Evolutionary conservation across 2,888 invertebrate species (phyloP).

Genomic region (Hecatera dysodea): DNA sequence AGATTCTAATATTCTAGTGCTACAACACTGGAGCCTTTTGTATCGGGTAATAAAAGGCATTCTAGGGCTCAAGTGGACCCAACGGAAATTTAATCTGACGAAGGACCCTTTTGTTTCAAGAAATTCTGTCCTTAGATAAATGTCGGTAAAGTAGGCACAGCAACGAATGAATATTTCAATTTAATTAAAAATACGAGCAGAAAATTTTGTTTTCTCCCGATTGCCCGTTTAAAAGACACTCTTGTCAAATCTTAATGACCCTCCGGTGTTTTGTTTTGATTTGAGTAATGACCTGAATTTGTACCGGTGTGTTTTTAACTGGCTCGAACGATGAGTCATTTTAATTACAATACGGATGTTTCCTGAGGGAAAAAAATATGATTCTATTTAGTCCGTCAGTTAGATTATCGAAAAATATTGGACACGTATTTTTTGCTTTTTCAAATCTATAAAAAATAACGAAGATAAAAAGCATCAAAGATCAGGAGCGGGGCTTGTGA

Average conservation of each 20-base stretch:
- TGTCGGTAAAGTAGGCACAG: slow-evolving; percentile 79
- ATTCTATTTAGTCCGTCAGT: no score
- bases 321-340: background rate
- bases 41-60: slow-evolving; percentile 88
- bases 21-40: slow-evolving; percentile 81
- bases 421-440: no score
- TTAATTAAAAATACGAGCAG: slow-evolving; percentile 85
- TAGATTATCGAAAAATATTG: no score
- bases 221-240: slow-evolving; percentile 72
- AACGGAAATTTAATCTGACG: slow-evolving; percentile 89
- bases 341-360: slow-evolving; percentile 1
- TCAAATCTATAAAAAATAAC: no score
- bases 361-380: no score
- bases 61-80: slow-evolving; percentile 87
- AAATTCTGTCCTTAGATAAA: slow-evolving; percentile 87
- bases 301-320: slow-evolving; percentile 52
- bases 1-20: slow-evolving; percentile 85
- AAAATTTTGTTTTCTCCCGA: slow-evolving; percentile 74
- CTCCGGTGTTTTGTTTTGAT: slow-evolving; percentile 63
- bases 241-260: slow-evolving; percentile 69
- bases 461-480: no score
- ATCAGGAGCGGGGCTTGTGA: no score
- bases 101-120: slow-evolving; percentile 84
- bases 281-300: slow-evolving; percentile 68
- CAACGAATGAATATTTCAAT: slow-evolving; percentile 85